Evolutionary conservation across 2,113 vertebrate species (phyloP).

Genomic region (Pangasianodon gigas): DNA sequence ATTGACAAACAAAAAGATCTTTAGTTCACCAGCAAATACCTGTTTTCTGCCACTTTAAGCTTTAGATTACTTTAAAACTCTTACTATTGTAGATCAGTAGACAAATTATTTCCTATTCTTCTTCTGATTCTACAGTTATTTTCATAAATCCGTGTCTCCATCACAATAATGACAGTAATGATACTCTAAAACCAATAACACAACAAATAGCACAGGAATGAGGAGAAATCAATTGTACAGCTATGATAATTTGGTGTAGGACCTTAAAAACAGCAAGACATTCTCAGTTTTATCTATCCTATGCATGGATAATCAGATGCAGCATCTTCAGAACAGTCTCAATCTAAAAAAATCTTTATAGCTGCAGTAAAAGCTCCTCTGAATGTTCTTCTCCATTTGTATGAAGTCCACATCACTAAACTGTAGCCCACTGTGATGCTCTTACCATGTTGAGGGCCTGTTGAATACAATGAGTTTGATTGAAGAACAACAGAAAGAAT

Average conservation of each 20-base stretch:
- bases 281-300: not conserved
- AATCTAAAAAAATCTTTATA: not conserved
- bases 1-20: not conserved
- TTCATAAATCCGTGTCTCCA: no score
- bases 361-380: not conserved
- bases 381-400: not conserved
- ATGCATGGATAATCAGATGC: not conserved
- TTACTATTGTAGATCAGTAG: not conserved
- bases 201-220: not conserved
- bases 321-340: not conserved
- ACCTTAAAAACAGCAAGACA: not conserved
- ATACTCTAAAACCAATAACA: not conserved
- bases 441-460: constrained; percentile 55
- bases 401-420: not conserved
- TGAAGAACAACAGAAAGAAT: constrained; percentile 21
- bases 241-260: not conserved
- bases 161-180: not conserved
- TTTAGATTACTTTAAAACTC: not conserved
- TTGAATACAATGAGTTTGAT: constrained; percentile 15
- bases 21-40: not conserved
- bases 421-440: not conserved
- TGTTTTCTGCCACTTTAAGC: not conserved
- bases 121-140: not conserved
- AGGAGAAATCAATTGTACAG: not conserved
- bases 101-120: not conserved